Evolutionary conservation across 2,888 invertebrate genomes (phyloP).

Genomic region (Spicauda simplicius): DNA sequence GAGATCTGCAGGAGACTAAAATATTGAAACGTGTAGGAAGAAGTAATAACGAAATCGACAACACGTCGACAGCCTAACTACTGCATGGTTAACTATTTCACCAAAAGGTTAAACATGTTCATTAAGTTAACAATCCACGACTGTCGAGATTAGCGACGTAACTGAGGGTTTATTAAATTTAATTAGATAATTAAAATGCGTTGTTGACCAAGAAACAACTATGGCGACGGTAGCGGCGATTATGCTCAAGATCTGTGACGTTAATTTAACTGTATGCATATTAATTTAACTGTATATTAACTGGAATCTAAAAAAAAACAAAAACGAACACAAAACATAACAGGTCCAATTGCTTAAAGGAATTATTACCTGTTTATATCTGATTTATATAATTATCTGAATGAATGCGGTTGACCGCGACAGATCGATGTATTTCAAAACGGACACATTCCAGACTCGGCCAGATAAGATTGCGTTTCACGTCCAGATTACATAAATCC

Average conservation of each 20-base stretch:
- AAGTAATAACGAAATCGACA: slow-evolving; percentile 3
- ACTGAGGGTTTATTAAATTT: slow-evolving; percentile 30
- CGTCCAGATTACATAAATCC: slow-evolving; percentile 48
- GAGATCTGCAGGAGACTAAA: too few relatives aligned
- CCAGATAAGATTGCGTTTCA: slow-evolving; percentile 47
- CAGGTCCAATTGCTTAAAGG: background rate
- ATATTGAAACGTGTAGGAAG: background rate
- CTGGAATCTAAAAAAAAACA: too few relatives aligned
- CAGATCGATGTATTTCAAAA: slow-evolving; percentile 44
- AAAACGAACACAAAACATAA: background rate
- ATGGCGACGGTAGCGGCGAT: slow-evolving; percentile 7
- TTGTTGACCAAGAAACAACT: slow-evolving; percentile 16
- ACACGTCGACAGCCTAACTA: slow-evolving; percentile 52
- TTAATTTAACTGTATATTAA: background rate
- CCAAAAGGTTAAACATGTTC: slow-evolving; percentile 35
- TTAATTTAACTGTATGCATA: too few relatives aligned
- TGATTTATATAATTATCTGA: slow-evolving; percentile 38
- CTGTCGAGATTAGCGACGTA: slow-evolving; percentile 19
- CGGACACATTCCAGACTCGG: slow-evolving; percentile 44
- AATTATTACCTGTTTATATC: slow-evolving; percentile 26
- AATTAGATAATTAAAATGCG: slow-evolving; percentile 30
- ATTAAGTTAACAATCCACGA: slow-evolving; percentile 35
- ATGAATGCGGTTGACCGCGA: slow-evolving; percentile 37
- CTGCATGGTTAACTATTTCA: slow-evolving; percentile 29
- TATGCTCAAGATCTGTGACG: slow-evolving; percentile 12